phyloP scores from a whole-genome alignment of 2,113 vertebrate species.

The Accipiter virgatus region DNA sequence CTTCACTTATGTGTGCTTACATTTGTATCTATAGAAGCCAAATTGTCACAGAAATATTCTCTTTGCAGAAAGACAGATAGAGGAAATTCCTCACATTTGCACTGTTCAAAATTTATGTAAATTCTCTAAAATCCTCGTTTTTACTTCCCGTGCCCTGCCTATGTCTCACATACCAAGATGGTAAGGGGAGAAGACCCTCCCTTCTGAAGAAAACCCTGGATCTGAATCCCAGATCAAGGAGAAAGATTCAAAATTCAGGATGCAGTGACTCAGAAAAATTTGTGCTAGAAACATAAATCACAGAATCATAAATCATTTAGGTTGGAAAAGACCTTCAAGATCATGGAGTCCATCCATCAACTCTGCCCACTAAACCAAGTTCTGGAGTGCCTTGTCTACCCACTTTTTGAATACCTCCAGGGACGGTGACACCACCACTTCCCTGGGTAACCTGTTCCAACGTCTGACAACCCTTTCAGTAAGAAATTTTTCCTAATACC shows the following conservation, averaged over 20 bases:
- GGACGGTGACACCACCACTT: too few relatives aligned
- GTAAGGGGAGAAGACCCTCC: neutral
- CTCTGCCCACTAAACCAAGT: too few relatives aligned
- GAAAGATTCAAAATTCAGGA: neutral
- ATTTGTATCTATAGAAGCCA: neutral
- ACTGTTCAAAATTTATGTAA: neutral
- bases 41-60: neutral
- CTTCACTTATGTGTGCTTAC: neutral
- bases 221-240: neutral
- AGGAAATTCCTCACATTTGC: neutral
- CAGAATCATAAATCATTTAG: too few relatives aligned
- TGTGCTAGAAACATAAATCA: too few relatives aligned
- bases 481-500: too few relatives aligned
- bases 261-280: neutral
- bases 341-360: too few relatives aligned
- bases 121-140: neutral
- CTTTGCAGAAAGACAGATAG: neutral
- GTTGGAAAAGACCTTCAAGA: too few relatives aligned
- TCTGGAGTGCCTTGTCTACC: too few relatives aligned
- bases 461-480: too few relatives aligned
- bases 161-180: neutral
- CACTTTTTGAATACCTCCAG: too few relatives aligned
- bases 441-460: too few relatives aligned
- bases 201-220: neutral
- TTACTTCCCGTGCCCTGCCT: neutral